Evolutionary conservation across 2,888 invertebrate genomes (phyloP).

Genomic region (Carterocephalus palaemon): DNA sequence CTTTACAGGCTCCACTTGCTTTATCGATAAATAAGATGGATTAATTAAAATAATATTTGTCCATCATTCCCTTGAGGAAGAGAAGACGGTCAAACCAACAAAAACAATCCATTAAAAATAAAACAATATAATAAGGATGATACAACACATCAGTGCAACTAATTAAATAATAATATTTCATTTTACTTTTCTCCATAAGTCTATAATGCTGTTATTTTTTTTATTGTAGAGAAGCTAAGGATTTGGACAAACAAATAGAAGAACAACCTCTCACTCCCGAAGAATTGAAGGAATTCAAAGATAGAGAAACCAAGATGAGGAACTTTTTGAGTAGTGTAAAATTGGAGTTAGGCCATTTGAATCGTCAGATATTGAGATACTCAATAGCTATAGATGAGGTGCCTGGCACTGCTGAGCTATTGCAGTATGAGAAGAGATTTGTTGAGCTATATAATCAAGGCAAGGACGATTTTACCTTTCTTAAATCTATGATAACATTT

Average conservation of each 20-base stretch:
- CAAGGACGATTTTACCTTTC: conserved; percentile 42
- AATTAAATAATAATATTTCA: too few relatives aligned
- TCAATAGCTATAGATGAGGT: conserved; percentile 94
- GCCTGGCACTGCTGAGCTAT: conserved; percentile 93
- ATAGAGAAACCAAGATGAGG: conserved; percentile 62
- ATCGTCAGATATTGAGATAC: conserved; percentile 87
- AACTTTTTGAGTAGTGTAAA: conserved; percentile 60
- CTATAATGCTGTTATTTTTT: not conserved
- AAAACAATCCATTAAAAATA: too few relatives aligned
- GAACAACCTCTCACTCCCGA: conserved; percentile 59
- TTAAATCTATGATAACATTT: not conserved
- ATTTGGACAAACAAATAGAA: conserved; percentile 46
- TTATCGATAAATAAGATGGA: too few relatives aligned
- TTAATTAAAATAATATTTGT: too few relatives aligned
- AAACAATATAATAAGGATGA: too few relatives aligned
- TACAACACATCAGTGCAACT: too few relatives aligned
- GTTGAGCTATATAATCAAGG: conserved; percentile 97
- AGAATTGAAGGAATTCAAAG: conserved; percentile 62
- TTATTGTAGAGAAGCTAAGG: conserved; percentile 43
- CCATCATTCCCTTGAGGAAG: too few relatives aligned
- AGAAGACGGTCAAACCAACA: too few relatives aligned
- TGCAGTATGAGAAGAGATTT: conserved; percentile 97
- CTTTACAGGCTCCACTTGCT: too few relatives aligned
- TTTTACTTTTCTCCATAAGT: not conserved
- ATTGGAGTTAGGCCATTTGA: conserved; percentile 86